Conservation (phyloP, 2,888 invertebrate genomes). For the Noctuana brunneofusca region DNA sequence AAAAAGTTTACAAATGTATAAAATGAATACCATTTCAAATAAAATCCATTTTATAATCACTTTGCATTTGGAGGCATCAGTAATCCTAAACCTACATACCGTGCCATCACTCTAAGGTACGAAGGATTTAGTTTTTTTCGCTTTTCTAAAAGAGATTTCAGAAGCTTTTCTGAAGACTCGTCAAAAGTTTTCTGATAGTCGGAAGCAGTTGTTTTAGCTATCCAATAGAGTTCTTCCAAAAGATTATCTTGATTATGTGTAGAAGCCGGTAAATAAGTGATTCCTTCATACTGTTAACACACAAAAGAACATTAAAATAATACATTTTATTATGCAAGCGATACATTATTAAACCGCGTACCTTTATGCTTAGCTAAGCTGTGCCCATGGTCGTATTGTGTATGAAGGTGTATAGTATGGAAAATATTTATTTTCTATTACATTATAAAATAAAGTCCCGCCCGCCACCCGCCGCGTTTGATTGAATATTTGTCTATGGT, state of each 20-base stretch:
- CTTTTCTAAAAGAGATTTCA: conserved; percentile 65
- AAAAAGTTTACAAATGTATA: too few relatives aligned
- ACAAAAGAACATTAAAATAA: conserved; percentile 12
- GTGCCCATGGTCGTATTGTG: too few relatives aligned
- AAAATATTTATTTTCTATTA: too few relatives aligned
- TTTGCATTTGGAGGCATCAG: conserved; percentile 50
- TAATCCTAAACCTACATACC: conserved; percentile 72
- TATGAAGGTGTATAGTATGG: too few relatives aligned
- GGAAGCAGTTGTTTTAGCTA: conserved; percentile 75
- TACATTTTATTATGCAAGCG: too few relatives aligned
- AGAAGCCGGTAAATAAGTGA: conserved; percentile 57
- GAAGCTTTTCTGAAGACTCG: conserved; percentile 60
- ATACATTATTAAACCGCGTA: too few relatives aligned
- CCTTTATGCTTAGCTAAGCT: too few relatives aligned
- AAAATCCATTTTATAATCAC: conserved; percentile 7
- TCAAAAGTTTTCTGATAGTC: conserved; percentile 71
- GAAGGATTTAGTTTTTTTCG: conserved; percentile 71
- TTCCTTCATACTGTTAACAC: conserved; percentile 60
- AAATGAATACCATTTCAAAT: too few relatives aligned
- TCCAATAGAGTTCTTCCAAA: conserved; percentile 71
- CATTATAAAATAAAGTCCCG: too few relatives aligned
- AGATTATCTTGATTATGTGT: conserved; percentile 58
- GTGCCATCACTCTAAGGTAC: conserved; percentile 74
- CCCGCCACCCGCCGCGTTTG: too few relatives aligned
- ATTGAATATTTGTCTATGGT: too few relatives aligned